Evolutionary conservation across 2,113 vertebrate species (phyloP).

Genomic region (Bos javanicus): DNA sequence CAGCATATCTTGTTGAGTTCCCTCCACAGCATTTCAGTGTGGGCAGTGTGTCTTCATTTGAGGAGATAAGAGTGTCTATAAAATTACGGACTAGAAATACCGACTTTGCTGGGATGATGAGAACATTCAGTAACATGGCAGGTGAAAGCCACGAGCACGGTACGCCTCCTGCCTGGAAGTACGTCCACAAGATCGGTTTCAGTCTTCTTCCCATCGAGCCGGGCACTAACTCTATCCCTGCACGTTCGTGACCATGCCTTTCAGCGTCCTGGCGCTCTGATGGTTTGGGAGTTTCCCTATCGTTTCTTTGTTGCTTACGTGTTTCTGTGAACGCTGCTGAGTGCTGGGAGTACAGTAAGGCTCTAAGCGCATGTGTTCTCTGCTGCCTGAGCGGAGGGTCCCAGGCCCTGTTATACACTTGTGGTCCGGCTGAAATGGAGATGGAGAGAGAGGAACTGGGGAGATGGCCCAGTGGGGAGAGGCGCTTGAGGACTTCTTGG

Average conservation of each 20-base stretch:
- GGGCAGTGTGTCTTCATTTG: not conserved
- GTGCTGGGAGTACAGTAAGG: not conserved
- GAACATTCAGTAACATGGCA: not conserved
- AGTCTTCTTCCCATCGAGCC: not conserved
- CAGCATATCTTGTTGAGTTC: not conserved
- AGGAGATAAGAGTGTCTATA: not conserved
- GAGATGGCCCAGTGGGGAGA: not conserved
- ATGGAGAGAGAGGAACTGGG: not conserved
- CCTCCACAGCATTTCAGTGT: not conserved
- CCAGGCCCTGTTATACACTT: not conserved
- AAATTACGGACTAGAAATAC: not conserved
- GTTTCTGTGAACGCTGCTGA: not conserved
- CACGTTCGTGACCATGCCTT: accelerated
- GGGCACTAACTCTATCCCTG: too few species aligned
- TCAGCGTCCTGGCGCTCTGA: not conserved
- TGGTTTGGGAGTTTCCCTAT: not conserved
- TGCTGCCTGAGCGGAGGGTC: not conserved
- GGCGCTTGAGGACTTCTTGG: not conserved
- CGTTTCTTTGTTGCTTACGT: not conserved
- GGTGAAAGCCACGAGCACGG: not conserved
- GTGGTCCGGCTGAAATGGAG: not conserved
- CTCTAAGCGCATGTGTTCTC: not conserved
- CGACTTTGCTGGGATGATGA: not conserved
- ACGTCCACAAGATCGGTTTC: not conserved
- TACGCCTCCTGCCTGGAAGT: not conserved